Conservation (phyloP, 2,797 vertebrate species). For the Gambusia yucatana region DNA sequence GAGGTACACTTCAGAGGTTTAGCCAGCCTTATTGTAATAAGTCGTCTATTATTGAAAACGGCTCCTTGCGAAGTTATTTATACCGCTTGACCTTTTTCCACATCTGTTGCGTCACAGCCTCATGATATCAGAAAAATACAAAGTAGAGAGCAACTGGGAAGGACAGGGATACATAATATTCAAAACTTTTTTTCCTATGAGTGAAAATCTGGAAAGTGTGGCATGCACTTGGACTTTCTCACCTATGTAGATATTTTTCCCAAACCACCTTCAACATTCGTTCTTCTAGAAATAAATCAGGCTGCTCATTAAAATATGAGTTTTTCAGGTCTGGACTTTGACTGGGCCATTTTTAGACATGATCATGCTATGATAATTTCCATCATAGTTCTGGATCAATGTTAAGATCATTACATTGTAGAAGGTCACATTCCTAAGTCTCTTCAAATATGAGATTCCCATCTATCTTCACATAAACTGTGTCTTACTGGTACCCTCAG, state of each 20-base stretch:
- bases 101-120: background rate
- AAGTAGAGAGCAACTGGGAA: background rate
- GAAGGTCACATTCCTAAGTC: background rate
- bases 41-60: conserved; percentile 21
- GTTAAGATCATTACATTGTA: too few relatives aligned
- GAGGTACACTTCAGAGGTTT: conserved; percentile 40
- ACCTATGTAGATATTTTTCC: background rate
- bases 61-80: background rate
- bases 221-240: background rate
- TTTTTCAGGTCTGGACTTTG: background rate
- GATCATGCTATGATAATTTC: background rate
- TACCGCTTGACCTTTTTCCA: background rate
- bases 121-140: background rate
- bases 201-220: background rate
- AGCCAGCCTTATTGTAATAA: conserved; percentile 35
- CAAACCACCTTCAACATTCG: background rate
- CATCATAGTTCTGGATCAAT: background rate
- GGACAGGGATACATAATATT: background rate
- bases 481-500: background rate
- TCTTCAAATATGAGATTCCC: background rate
- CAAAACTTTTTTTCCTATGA: background rate
- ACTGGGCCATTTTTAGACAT: background rate
- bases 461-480: background rate
- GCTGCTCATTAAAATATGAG: background rate
- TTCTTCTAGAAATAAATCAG: background rate